Evolutionary conservation across 2,113 vertebrate genomes (phyloP), one percentile per base, ranked within the genome.

Genomic region (Platanista minor): DNA sequence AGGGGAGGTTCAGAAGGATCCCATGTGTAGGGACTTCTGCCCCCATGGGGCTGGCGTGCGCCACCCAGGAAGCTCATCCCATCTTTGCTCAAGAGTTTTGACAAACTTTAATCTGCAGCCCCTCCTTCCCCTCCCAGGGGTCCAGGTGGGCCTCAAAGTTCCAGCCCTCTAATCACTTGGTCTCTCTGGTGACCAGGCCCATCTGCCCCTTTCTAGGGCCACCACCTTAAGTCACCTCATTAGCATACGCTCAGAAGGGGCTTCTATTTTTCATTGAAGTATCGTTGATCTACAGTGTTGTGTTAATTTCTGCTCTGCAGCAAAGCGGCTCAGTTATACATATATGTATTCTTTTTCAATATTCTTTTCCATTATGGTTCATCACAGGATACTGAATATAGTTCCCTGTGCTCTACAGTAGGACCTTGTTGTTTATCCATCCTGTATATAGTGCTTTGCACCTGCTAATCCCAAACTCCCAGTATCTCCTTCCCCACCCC

Each of bases 21-120:
- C 36, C 7, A 15, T n/a, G 8, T 10, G 15, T 72, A 67, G 82
- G 84, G n/a, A n/a, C 25, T 31, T 69, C 39, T 39, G 13, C 31
- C 33, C 5, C 3, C 1, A 0, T 7, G 41, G 64, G 46, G 29
- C 18, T 33, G 62, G 14, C 13, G 0, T 6, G 64, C 1, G 5
- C 41, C 74, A 13, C 33, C 61, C 25, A 27, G 75, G 85, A 39
- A 36, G 36, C 27, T 62, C 75, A 52, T 27, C 27, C 41, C 3
- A 49, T 3, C 33, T 49, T 49, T 33, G 49, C 12, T 52, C 13
- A 6, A 31, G 17, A 23, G 66, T 62, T 52, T 27, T 62, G 21
- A 12, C 33, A 31, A 15, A 27, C 2, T n/a, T 82, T 82, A 12
- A 27, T 54, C 9, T 41, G 43, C 43, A 86, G 57, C 33, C 27